These are phyloP conservation scores for Aphidius gifuensis DNA, from an alignment of 1,140 invertebrate species.

Conservation along the genomic window DNA sequence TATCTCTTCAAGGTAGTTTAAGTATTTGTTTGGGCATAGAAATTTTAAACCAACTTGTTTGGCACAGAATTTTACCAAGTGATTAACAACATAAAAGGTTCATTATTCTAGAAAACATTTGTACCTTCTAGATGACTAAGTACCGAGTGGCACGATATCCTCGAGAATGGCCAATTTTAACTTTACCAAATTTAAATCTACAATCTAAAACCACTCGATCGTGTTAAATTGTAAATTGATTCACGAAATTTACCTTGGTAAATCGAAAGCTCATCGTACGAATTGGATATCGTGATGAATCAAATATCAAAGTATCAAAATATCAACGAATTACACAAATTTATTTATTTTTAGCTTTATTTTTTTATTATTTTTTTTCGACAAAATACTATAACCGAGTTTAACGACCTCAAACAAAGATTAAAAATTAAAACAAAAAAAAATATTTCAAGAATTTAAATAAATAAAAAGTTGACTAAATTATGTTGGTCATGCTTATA, in stretches of 20 bases:
- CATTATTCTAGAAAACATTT: slow-evolving; percentile 7
- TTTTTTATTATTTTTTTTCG: no score
- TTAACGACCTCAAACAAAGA: no score
- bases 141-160: slow-evolving; percentile 45
- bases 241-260: not conserved
- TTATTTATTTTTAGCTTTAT: no score
- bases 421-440: no score
- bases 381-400: no score
- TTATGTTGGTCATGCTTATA: no score
- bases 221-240: not conserved
- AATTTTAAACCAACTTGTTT: slow-evolving; percentile 23
- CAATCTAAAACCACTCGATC: slow-evolving; percentile 42
- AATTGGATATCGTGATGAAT: no score
- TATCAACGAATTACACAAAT: no score
- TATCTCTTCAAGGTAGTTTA: not conserved
- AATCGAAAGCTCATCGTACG: no score
- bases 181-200: slow-evolving; percentile 45
- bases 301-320: no score
- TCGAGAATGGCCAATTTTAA: slow-evolving; percentile 38
- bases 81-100: slow-evolving; percentile 38
- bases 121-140: slow-evolving; percentile 34
- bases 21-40: slow-evolving; percentile 6
- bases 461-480: no score
- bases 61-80: slow-evolving; percentile 32
- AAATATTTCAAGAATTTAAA: no score